phyloP scores from a whole-genome alignment of 2,888 invertebrate species.

The Agrotis exclamationis region DNA sequence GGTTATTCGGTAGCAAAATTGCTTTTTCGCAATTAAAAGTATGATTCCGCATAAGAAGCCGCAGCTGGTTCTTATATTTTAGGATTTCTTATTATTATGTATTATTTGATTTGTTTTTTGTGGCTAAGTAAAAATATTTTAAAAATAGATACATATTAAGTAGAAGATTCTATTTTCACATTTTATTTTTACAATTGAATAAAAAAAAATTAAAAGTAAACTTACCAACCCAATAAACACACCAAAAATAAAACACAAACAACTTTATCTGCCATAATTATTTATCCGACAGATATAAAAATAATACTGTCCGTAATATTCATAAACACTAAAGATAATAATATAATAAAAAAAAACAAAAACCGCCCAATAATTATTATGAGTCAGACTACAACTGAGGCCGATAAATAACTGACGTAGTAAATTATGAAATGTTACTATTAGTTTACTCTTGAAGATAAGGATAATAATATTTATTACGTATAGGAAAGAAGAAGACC shows the following conservation, averaged over 20 bases:
- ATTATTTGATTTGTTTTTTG: no score
- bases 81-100: no score
- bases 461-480: no score
- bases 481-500: not conserved
- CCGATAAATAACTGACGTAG: not conserved
- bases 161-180: no score
- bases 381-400: not conserved
- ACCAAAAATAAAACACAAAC: not conserved
- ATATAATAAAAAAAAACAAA: not conserved
- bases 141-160: no score
- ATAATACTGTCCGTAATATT: not conserved
- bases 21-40: no score
- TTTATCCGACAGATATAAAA: not conserved
- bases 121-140: no score
- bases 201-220: not conserved
- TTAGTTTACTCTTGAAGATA: not conserved
- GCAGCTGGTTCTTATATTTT: no score
- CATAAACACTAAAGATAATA: not conserved
- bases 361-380: not conserved
- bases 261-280: conserved; percentile 21
- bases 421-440: no score
- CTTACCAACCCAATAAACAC: conserved; percentile 40
- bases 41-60: no score
- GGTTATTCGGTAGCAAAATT: no score
- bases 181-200: not conserved